These are phyloP conservation scores for Chelmon rostratus DNA, from an alignment of 2,797 vertebrate species.

Conservation along the genomic window DNA sequence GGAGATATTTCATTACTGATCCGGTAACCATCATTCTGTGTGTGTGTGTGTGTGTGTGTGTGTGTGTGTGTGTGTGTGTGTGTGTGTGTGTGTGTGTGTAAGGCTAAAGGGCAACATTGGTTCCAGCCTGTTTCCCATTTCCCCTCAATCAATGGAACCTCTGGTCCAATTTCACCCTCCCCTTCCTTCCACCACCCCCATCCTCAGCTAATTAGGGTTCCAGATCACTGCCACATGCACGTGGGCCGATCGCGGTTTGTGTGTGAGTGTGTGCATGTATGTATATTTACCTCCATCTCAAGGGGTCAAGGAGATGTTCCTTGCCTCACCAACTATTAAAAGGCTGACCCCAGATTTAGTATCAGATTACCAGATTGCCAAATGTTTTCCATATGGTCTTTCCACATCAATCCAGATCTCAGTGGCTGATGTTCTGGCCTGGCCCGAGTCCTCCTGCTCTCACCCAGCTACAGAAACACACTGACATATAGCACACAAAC, in stretches of 20 bases:
- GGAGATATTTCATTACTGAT: constrained; percentile 54
- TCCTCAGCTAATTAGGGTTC: constrained; percentile 74
- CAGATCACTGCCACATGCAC: constrained; percentile 83
- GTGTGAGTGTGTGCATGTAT: constrained; percentile 18
- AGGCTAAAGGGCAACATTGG: constrained; percentile 63
- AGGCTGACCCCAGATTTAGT: constrained; percentile 69
- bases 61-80: constrained; percentile 27
- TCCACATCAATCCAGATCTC: constrained; percentile 33
- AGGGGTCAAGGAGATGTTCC: constrained; percentile 75
- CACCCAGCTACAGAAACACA: constrained; percentile 48
- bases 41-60: constrained; percentile 18
- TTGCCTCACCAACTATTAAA: constrained; percentile 65
- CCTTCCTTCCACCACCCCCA: constrained; percentile 64
- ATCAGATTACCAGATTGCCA: constrained; percentile 74
- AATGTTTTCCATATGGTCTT: constrained; percentile 74
- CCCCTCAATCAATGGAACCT: constrained; percentile 78
- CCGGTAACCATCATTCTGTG: constrained; percentile 44
- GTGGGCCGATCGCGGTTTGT: constrained; percentile 11
- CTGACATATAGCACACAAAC: constrained; percentile 48
- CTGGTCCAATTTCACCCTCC: constrained; percentile 75
- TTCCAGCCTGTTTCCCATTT: constrained; percentile 83
- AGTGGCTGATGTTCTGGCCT: constrained; percentile 26
- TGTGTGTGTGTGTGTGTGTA: constrained; percentile 25
- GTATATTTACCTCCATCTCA: constrained; percentile 63
- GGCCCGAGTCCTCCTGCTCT: constrained; percentile 24